These are phyloP conservation scores for Cynodonichthys magdalenae DNA, from an alignment of 2,797 vertebrate genomes.

Conservation along the genomic window DNA sequence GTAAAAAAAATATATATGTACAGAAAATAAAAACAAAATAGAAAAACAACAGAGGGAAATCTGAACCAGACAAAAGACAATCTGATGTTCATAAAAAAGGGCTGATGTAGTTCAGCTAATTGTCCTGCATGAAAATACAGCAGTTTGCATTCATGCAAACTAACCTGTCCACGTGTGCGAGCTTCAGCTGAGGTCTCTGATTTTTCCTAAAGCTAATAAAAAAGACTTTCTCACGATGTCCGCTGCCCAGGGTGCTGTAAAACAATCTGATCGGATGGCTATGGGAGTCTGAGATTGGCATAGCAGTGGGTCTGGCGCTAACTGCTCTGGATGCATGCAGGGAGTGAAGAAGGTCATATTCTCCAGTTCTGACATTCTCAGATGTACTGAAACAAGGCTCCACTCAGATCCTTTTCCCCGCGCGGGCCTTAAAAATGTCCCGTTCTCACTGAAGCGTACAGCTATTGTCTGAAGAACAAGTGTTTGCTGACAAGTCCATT, in stretches of 20 bases:
- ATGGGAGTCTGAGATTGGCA: slow-evolving; percentile 71
- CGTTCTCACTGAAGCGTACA: slow-evolving; percentile 49
- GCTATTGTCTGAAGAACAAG: slow-evolving; percentile 66
- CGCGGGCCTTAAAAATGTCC: slow-evolving; percentile 42
- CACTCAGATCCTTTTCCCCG: slow-evolving; percentile 23
- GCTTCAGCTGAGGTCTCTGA: slow-evolving; percentile 53
- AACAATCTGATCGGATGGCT: slow-evolving; percentile 76
- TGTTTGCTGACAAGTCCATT: slow-evolving; percentile 69
- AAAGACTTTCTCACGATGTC: slow-evolving; percentile 65
- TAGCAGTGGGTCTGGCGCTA: slow-evolving; percentile 57
- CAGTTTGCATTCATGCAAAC: slow-evolving; percentile 21
- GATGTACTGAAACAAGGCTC: slow-evolving; percentile 31
- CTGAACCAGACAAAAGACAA: too few species aligned
- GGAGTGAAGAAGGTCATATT: slow-evolving; percentile 62
- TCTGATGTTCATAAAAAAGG: not conserved
- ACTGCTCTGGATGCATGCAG: slow-evolving; percentile 45
- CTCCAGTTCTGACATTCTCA: slow-evolving; percentile 49
- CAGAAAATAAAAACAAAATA: too few species aligned
- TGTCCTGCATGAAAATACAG: slow-evolving; percentile 16
- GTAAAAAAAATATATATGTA: too few species aligned
- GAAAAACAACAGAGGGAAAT: too few species aligned
- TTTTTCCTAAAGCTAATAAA: slow-evolving; percentile 69
- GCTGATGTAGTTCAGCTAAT: slow-evolving; percentile 15
- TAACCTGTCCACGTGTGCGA: slow-evolving; percentile 41
- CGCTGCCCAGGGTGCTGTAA: slow-evolving; percentile 71